These are phyloP conservation scores for Siniperca undulata DNA, from an alignment of 2,797 vertebrate species.

Conservation along the genomic window DNA sequence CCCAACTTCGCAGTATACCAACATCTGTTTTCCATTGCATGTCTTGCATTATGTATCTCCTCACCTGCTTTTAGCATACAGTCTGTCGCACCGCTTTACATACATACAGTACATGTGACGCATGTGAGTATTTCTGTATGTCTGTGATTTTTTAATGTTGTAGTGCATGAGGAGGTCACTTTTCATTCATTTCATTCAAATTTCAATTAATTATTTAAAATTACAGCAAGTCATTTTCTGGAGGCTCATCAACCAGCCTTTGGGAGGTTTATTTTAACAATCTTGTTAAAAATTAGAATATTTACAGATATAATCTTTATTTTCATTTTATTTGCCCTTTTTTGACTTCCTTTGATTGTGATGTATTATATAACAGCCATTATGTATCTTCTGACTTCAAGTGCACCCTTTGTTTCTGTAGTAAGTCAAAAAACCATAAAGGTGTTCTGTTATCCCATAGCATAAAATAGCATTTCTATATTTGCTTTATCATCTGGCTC, in stretches of 20 bases:
- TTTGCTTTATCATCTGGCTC: slow-evolving; percentile 60
- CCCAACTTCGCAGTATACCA: slow-evolving; percentile 22
- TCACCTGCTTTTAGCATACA: slow-evolving; percentile 59
- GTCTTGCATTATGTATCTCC: slow-evolving; percentile 58
- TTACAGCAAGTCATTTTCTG: not conserved
- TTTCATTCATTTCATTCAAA: not conserved
- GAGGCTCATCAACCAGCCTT: not conserved
- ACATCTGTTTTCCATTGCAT: slow-evolving; percentile 66
- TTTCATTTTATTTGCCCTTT: not conserved
- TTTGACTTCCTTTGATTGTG: not conserved
- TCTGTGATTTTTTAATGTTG: slow-evolving; percentile 2
- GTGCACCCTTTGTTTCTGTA: slow-evolving; percentile 11
- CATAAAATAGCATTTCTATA: slow-evolving; percentile 71
- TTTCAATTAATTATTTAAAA: slow-evolving; percentile 26
- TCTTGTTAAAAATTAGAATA: not conserved
- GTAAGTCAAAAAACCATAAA: slow-evolving; percentile 19
- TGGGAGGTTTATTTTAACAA: not conserved
- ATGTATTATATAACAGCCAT: not conserved
- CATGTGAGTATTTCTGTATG: not conserved
- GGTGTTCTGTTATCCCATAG: slow-evolving; percentile 25
- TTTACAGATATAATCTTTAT: not conserved
- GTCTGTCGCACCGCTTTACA: slow-evolving; percentile 8
- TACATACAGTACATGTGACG: slow-evolving; percentile 17
- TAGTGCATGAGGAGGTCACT: not conserved
- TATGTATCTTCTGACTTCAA: not conserved